Conservation (phyloP, 1,140 invertebrate genomes). For the Plectrocnemia conspersa region DNA sequence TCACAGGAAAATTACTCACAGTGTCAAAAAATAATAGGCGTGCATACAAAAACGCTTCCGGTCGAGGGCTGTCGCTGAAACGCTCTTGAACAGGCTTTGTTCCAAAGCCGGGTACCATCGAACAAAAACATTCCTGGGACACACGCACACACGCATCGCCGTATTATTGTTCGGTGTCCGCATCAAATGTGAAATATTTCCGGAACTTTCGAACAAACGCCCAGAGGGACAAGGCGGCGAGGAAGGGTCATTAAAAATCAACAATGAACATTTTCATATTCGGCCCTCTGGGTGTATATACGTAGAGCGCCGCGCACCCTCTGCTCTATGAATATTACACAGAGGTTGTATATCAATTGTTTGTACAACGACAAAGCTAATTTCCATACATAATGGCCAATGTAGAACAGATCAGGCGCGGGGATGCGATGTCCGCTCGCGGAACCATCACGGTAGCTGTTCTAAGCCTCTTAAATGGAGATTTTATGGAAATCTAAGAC, state of each 20-base stretch:
- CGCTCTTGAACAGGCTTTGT: slow-evolving; percentile 3
- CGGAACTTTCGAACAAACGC: slow-evolving; percentile 13
- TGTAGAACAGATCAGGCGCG: too few species aligned
- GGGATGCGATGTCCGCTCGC: too few species aligned
- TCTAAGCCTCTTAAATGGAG: too few species aligned
- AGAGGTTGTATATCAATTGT: too few species aligned
- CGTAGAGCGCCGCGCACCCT: neutral
- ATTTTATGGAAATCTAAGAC: too few species aligned
- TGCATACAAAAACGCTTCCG: slow-evolving; percentile 28
- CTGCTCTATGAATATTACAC: too few species aligned
- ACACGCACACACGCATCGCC: neutral
- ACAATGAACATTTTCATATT: slow-evolving; percentile 8
- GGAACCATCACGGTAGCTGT: too few species aligned
- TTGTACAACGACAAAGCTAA: too few species aligned
- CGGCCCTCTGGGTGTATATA: too few species aligned
- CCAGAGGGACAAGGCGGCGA: neutral
- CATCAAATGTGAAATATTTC: slow-evolving; percentile 29
- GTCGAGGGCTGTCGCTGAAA: slow-evolving; percentile 14
- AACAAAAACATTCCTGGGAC: slow-evolving; percentile 20
- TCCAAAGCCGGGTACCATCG: slow-evolving; percentile 1
- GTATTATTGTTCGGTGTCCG: slow-evolving; percentile 18
- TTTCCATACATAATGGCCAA: too few species aligned
- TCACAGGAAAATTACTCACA: slow-evolving; percentile 27
- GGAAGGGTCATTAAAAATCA: slow-evolving; percentile 16
- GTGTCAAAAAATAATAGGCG: slow-evolving; percentile 31